Conservation (phyloP, 2,797 vertebrate species). For the Rhynchotus rufescens region DNA sequence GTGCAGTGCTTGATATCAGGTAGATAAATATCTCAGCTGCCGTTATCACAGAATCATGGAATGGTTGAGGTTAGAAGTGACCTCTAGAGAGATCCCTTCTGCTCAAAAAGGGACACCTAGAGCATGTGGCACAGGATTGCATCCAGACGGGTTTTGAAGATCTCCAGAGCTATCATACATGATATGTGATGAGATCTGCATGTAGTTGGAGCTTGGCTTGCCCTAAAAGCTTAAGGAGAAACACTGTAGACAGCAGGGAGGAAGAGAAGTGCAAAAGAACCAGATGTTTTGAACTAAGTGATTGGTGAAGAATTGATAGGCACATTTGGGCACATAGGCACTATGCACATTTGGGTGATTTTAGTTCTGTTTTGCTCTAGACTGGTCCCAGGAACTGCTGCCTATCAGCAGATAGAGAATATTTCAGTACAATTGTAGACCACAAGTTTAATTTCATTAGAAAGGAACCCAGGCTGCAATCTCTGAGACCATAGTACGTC, state of each 20-base stretch:
- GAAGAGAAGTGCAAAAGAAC: background rate
- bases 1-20: background rate
- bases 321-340: too few species aligned
- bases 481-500: slow-evolving; percentile 25
- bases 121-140: too few species aligned
- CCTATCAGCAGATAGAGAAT: slow-evolving; percentile 4
- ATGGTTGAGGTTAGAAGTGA: too few species aligned
- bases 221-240: background rate
- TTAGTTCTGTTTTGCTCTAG: slow-evolving; percentile 25
- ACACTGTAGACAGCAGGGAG: background rate
- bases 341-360: background rate
- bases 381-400: background rate
- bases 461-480: background rate
- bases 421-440: background rate
- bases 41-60: background rate
- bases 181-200: background rate
- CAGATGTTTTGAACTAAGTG: background rate
- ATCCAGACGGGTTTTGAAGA: too few species aligned
- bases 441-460: slow-evolving; percentile 29
- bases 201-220: background rate
- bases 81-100: too few species aligned
- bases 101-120: too few species aligned
- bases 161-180: background rate
- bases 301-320: background rate
- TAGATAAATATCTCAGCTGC: background rate